Conservation (phyloP, 2,797 vertebrate genomes). For the Sus cebifrons region DNA sequence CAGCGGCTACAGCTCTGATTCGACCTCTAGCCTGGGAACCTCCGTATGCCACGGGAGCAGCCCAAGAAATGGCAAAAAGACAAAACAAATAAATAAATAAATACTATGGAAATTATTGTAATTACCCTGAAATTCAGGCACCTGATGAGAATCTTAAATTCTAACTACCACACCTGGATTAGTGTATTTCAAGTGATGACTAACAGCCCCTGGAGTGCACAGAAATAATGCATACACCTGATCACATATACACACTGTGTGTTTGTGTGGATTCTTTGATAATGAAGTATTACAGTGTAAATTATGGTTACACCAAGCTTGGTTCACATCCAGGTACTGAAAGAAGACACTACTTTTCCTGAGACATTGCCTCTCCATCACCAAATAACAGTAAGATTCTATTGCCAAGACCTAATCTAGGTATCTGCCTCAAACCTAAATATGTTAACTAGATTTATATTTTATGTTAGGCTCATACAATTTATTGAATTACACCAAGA, state of each 20-base stretch:
- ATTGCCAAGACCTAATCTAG: not conserved
- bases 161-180: not conserved
- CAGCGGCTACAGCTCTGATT: too few species aligned
- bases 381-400: not conserved
- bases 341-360: not conserved
- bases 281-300: not conserved
- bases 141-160: not conserved
- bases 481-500: not conserved
- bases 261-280: not conserved
- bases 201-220: not conserved
- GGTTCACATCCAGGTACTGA: not conserved
- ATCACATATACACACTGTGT: not conserved
- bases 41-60: too few species aligned
- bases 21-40: too few species aligned
- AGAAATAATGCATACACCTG: not conserved
- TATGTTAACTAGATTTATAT: constrained; percentile 21
- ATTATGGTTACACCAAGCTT: not conserved
- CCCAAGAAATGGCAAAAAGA: too few species aligned
- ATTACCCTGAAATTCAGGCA: not conserved
- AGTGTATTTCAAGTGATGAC: not conserved
- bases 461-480: not conserved
- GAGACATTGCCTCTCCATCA: not conserved
- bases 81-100: too few species aligned
- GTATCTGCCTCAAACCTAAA: not conserved
- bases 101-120: not conserved